Base-by-base conservation (phyloP, 2,888 invertebrate genomes). In the Hydrotaea diabolus region DNA sequence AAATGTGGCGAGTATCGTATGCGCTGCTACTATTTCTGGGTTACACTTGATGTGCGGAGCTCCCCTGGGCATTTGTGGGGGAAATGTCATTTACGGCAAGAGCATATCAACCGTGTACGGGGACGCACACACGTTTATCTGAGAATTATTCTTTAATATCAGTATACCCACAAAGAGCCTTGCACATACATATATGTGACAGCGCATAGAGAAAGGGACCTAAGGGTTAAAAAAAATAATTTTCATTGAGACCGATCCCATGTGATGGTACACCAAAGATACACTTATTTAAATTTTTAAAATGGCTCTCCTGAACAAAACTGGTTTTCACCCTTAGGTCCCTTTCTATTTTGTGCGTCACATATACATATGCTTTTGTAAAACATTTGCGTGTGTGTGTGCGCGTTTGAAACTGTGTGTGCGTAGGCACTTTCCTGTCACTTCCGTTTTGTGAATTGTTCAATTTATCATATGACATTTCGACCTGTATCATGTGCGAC, bases 401-500 rank as follows among this genome's bases (percentile, higher is more conserved):
- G 26, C 15, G 49, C 5, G 11, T 31, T 13, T 43, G 66, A n/a
- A n/a, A n/a, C n/a, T n/a, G 49, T 2, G 26, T 15, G 1, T 13
- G 59, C 0, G 23, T 57, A 15, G 15, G 49, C 5, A 7, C 7
- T 13, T 43, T 39, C 21, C 66, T 15, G 15, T 66, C 43, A 43
- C 21, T 66, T 19, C 43, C 66, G 21, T 66, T 66, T 43, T 43
- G 66, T 21, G 39, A 36, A 66, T 39, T 66, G 21, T 66, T 17
- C 8, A 66, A 66, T 66, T 19, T 43, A 66, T 66, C 39, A n/a
- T 5, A 66, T 39, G 66, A 17, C 66, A 43, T 66, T 39, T 59
- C 59, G 26, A 3, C 59, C 59, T 59, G 59, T 11, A 11, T 66
- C 39, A 43, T 66, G 17, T 39, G 17, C 43, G 39, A 66, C 39